Percentiles rank a stretch among this genome's conserved stretches.
Conservation (phyloP, 1,140 invertebrate genomes). For the Psix sp. region DNA sequence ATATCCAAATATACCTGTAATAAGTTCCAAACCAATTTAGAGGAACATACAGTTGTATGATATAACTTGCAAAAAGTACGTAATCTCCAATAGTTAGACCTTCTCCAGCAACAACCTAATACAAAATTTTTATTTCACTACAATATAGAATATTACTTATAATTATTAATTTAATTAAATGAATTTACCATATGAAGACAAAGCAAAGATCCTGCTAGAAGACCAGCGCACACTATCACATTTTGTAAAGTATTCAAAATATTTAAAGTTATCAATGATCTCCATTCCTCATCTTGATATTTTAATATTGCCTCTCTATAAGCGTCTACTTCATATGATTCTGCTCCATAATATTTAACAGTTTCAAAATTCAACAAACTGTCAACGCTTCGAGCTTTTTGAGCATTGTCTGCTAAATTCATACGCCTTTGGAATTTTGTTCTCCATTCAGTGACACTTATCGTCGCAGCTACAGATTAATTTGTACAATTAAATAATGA, state of each 20-base stretch:
- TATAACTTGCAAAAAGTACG: constrained; percentile 95
- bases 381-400: constrained; percentile 93
- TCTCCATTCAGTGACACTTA: constrained; percentile 95
- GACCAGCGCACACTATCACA: constrained; percentile 89
- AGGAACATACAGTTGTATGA: constrained; percentile 97
- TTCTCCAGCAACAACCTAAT: constrained; percentile 78
- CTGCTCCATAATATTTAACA: constrained; percentile 97
- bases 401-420: constrained; percentile 95
- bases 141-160: constrained; percentile 2
- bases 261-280: constrained; percentile 88
- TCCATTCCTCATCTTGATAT: constrained; percentile 93
- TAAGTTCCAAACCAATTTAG: constrained; percentile 99
- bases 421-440: constrained; percentile 94
- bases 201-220: constrained; percentile 90
- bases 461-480: constrained; percentile 83
- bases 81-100: constrained; percentile 94
- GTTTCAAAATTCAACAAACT: constrained; percentile 99
- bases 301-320: constrained; percentile 89
- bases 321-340: constrained; percentile 90
- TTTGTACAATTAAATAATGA: constrained; percentile 3
- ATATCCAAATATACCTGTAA: constrained; percentile 84
- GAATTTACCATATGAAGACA: constrained; percentile 87
- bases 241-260: constrained; percentile 94
- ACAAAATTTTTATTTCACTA: constrained; percentile 8
- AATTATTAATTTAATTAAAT: constrained; percentile 12